Evolutionary conservation across 2,113 vertebrate genomes (phyloP).

Genomic region (Delphinapterus leucas): DNA sequence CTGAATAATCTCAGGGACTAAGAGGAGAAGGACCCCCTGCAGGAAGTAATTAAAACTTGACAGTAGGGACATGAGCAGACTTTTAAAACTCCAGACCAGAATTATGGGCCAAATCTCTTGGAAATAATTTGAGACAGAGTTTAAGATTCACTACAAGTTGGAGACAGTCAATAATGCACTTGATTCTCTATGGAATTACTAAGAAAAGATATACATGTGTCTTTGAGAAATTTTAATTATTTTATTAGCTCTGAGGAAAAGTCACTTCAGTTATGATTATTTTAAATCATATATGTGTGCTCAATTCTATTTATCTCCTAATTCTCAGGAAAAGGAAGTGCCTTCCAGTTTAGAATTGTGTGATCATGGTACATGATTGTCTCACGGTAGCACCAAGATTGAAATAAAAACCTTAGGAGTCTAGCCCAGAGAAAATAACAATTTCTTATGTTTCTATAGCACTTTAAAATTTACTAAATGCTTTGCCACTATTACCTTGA

Average conservation of each 20-base stretch:
- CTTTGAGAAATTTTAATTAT: not conserved
- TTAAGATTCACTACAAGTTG: not conserved
- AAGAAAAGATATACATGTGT: not conserved
- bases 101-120: not conserved
- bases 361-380: not conserved
- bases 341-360: not conserved
- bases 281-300: not conserved
- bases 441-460: not conserved
- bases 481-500: not conserved
- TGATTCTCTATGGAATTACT: not conserved
- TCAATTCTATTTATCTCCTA: not conserved
- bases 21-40: constrained; percentile 22
- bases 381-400: not conserved
- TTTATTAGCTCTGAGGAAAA: not conserved
- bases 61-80: not conserved
- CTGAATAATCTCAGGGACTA: constrained; percentile 28
- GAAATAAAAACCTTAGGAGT: not conserved
- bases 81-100: constrained; percentile 41
- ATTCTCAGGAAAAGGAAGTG: not conserved
- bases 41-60: constrained; percentile 64
- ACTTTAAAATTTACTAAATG: not conserved
- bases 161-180: not conserved
- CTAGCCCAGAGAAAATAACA: not conserved
- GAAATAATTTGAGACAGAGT: constrained; percentile 12
- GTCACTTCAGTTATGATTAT: not conserved